Base-by-base conservation (phyloP, 2,113 vertebrate genomes). In the Uropsilus gracilis region DNA sequence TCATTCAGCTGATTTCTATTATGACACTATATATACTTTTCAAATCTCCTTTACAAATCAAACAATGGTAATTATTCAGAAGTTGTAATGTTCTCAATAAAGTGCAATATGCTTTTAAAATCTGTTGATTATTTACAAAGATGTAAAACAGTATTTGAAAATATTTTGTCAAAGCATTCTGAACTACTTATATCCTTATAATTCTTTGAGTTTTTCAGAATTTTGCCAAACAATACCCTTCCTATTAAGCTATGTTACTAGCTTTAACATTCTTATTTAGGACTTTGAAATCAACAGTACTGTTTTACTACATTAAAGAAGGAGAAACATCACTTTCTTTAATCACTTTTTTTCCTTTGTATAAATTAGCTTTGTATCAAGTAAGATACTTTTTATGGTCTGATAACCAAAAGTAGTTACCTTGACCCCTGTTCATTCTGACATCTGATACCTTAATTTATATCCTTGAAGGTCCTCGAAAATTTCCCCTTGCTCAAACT, bases 401-500 rank as follows among this genome's bases (percentile, higher is more conserved):
- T 75, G 32, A 57, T 77, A 76, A 73, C 82, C 80, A 68, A 89
- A 95, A 57, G 2, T 82, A 46, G 39, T 46, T 91, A 61, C 30
- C n/a, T 82, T 59, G 18, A 46, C 61, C 48, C 76, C 72, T 64
- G 34, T 73, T 95, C 85, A 81, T 44, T 46, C 32, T 87, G 17
- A 34, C n/a, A 66, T 53, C 88, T 92, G 72, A 78, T 8, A 1
- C 85, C 92, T 77, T 91, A 57, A 94, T 94, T 95, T 95, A 44
- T 97, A 28, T 95, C 3, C 63, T 97, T 96, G 46, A 97, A 99
- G 99, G 98, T 91, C 97, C 98, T 59, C 98, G 98, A 28, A 99
- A 99, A 88, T 98, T 99, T 97, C 98, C 99, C 2, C 92, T 99
- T 95, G 98, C 98, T 78, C 99, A 99, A 72, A 99, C 99, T 2